Percentiles rank a stretch among this genome's conserved stretches.
Evolutionary conservation across 2,797 vertebrate species (phyloP).

Genomic region (Onychomys arenicola): DNA sequence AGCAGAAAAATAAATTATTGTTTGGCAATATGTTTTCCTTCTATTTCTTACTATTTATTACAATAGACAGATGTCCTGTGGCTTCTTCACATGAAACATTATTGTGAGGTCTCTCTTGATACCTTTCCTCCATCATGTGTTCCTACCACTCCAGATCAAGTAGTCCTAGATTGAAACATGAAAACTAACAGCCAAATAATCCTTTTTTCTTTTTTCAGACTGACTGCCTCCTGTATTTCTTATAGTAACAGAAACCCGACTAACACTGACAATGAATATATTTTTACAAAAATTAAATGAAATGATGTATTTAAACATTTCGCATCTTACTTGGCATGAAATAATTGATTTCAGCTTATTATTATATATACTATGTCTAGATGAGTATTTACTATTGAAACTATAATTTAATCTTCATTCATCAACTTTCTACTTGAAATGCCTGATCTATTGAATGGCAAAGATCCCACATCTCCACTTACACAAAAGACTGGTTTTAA

Average conservation of each 20-base stretch:
- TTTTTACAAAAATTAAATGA: background rate
- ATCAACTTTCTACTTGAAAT: background rate
- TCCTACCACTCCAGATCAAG: background rate
- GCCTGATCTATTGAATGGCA: background rate
- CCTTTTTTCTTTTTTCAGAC: background rate
- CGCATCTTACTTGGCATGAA: background rate
- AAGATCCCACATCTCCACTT: background rate
- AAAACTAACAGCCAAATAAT: background rate
- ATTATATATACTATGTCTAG: background rate
- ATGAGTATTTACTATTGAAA: background rate
- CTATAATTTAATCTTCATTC: background rate
- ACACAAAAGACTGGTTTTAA: background rate
- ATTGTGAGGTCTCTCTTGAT: background rate
- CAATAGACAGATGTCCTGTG: background rate
- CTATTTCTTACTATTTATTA: background rate
- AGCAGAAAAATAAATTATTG: background rate
- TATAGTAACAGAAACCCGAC: background rate
- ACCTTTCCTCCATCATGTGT: too few species aligned
- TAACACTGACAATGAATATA: background rate
- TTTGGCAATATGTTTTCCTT: background rate
- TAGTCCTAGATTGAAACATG: background rate
- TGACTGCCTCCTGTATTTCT: background rate
- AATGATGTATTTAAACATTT: slow-evolving; percentile 1
- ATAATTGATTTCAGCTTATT: background rate
- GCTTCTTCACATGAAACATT: background rate